These are phyloP conservation scores for Ormyrus rosae DNA, from an alignment of 2,888 invertebrate species.

Conservation along the genomic window DNA sequence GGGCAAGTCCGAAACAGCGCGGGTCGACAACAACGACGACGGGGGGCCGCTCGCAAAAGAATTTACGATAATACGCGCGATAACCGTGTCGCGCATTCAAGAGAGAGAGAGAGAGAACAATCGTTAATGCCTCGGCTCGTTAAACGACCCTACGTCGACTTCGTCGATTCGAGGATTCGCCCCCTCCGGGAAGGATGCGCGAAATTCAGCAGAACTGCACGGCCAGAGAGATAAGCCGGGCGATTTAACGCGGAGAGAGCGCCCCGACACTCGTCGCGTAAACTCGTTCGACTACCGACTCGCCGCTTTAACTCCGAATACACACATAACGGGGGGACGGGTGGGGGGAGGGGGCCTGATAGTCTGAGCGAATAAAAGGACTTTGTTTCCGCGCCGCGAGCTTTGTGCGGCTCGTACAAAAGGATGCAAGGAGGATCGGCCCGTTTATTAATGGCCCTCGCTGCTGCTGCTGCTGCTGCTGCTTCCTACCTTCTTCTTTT, in stretches of 20 bases:
- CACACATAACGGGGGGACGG: background rate
- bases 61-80: too few relatives aligned
- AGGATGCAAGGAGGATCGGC: slow-evolving; percentile 24
- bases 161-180: too few relatives aligned
- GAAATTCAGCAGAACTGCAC: too few relatives aligned
- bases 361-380: slow-evolving; percentile 32
- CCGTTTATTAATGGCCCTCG: slow-evolving; percentile 42
- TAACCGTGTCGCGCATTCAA: too few relatives aligned
- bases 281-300: background rate
- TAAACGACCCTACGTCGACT: too few relatives aligned
- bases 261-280: slow-evolving; percentile 9
- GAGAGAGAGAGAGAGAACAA: too few relatives aligned
- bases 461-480: background rate
- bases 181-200: too few relatives aligned
- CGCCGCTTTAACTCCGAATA: background rate
- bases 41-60: too few relatives aligned
- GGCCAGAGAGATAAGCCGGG: slow-evolving; percentile 30
- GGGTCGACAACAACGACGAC: too few relatives aligned
- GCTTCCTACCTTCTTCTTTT: background rate
- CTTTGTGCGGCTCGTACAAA: slow-evolving; percentile 31
- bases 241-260: slow-evolving; percentile 36
- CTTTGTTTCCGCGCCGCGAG: slow-evolving; percentile 26
- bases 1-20: too few relatives aligned
- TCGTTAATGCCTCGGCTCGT: too few relatives aligned
- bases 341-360: background rate